These are phyloP conservation scores for Acrobasis suavella DNA, from an alignment of 2,888 invertebrate genomes.

Conservation along the genomic window DNA sequence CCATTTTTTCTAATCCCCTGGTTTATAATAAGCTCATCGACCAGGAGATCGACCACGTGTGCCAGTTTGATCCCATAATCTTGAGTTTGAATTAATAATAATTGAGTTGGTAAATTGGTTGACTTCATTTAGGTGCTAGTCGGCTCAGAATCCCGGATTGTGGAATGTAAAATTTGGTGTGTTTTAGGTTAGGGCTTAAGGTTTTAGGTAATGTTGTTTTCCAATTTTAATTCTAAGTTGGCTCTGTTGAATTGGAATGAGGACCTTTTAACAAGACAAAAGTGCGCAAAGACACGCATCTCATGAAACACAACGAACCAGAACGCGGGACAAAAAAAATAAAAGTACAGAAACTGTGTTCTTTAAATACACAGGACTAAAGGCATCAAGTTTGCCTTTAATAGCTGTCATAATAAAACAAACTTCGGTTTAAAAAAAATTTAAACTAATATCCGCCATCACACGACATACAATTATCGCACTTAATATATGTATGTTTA, in stretches of 20 bases:
- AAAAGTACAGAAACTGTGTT: neutral
- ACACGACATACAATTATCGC: too few relatives aligned
- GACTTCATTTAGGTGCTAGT: neutral
- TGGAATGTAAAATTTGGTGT: neutral
- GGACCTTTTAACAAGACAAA: neutral
- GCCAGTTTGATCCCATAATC: neutral
- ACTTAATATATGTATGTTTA: too few relatives aligned
- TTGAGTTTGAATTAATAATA: too few relatives aligned
- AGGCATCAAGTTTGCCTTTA: too few relatives aligned
- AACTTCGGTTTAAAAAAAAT: too few relatives aligned
- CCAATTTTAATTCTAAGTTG: too few relatives aligned
- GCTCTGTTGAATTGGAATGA: too few relatives aligned
- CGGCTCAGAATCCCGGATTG: neutral
- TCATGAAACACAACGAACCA: slow-evolving; percentile 9
- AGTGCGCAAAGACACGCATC: slow-evolving; percentile 7
- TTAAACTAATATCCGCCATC: too few relatives aligned
- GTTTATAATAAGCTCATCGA: neutral
- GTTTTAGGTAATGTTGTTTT: too few relatives aligned
- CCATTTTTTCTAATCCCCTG: neutral
- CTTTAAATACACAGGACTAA: too few relatives aligned
- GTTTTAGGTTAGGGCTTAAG: neutral
- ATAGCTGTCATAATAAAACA: too few relatives aligned
- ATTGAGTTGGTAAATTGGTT: neutral
- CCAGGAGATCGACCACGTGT: neutral
- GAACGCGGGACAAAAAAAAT: neutral